These are phyloP conservation scores for Neoarius graeffei DNA, from an alignment of 2,113 vertebrate genomes.

Conservation along the genomic window DNA sequence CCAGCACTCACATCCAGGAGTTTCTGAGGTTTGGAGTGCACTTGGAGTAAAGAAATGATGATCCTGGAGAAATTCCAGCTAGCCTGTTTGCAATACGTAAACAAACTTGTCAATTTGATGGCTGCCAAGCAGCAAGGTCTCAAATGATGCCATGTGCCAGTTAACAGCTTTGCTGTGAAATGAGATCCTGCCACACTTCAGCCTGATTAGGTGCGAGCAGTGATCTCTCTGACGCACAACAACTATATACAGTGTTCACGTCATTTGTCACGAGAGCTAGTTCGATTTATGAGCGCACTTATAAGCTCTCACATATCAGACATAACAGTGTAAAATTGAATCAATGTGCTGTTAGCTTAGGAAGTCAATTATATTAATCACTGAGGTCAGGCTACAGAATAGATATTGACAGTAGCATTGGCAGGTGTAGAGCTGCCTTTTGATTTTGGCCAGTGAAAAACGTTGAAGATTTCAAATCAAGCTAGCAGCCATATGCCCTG, in stretches of 20 bases:
- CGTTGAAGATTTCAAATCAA: slow-evolving; percentile 10
- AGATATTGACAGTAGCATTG: neutral
- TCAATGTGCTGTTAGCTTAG: slow-evolving; percentile 4
- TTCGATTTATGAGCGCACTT: neutral
- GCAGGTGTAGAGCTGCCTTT: slow-evolving; percentile 18
- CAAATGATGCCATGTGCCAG: slow-evolving; percentile 21
- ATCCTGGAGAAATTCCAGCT: slow-evolving; percentile 33
- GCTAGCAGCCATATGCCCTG: neutral
- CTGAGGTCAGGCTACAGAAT: neutral
- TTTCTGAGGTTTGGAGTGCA: neutral
- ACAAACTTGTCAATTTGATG: slow-evolving; percentile 28
- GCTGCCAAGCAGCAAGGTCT: slow-evolving; percentile 34
- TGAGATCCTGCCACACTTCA: slow-evolving; percentile 22
- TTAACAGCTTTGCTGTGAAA: slow-evolving; percentile 25
- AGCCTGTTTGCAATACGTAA: neutral
- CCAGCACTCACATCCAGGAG: neutral
- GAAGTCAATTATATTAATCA: slow-evolving; percentile 1
- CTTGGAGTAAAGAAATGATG: neutral
- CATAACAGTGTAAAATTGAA: neutral
- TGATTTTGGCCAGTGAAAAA: slow-evolving; percentile 2
- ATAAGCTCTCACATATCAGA: neutral
- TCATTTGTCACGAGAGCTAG: neutral
- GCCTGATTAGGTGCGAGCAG: slow-evolving; percentile 9
- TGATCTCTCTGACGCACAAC: slow-evolving; percentile 19
- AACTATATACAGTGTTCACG: slow-evolving; percentile 25